Base-by-base conservation (phyloP, 2,888 invertebrate species). In the Zhengitettix transpicula region DNA sequence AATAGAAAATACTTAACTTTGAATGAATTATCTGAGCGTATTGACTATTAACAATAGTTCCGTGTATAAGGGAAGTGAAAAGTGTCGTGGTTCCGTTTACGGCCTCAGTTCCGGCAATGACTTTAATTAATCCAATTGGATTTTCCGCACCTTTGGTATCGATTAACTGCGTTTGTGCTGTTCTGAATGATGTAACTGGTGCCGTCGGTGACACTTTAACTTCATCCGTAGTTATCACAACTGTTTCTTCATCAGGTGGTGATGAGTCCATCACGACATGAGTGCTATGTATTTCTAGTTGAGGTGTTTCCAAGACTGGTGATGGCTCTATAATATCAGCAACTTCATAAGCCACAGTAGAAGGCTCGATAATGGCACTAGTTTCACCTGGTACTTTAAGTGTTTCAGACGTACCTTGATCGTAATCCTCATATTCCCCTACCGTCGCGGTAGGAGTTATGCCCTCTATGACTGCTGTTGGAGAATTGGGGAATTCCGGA, bases 11-110 rank as follows among this genome's bases (percentile, higher is more conserved):
- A 60, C 77, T 77, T 0, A 78, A 78, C 5, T 77, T 77, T 1
- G 78, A 77, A 63, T 78, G 75, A 56, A 78, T 74, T 17, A 79
- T 70, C 64, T 79, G 78, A 1, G 77, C 76, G 61, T 79, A 79
- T 64, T 75, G 74, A 0, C 73, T 76, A 41, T 77, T 75, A 14
- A 78, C 69, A 42, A 75, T 75, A 0, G 78, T 78, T 8, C 79
- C 79, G 60, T 75, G 77, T 57, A 79, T 74, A 12, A 74, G 71
- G 10, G 78, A 78, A 52, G 78, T 78, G 64, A 75, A 77, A 55
- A 76, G 72, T 1, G 78, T 79, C 0, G 78, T 78, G 0, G 75
- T 77, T 10, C 76, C 77, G 61, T 75, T 72, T 1, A 66, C 64
- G 0, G 75, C 72, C 9, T 75, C 72, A 1, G 75, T 76, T 0